These are phyloP conservation scores for Dryobates pubescens DNA, from an alignment of 2,797 vertebrate species.

Conservation along the genomic window DNA sequence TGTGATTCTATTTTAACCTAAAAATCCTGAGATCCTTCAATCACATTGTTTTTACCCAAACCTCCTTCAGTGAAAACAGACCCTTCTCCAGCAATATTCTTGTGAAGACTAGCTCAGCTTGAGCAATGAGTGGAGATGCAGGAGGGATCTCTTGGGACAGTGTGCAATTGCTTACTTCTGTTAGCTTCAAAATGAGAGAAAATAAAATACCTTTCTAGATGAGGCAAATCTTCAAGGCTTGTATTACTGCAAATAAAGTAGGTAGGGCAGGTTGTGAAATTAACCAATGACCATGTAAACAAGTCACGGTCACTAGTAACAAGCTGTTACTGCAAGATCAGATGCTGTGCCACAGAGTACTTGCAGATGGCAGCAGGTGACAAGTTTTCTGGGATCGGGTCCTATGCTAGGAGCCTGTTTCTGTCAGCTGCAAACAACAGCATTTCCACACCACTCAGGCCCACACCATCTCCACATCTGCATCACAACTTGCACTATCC, in stretches of 20 bases:
- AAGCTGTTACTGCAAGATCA: neutral
- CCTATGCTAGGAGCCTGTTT: neutral
- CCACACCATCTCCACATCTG: neutral
- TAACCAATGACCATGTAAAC: neutral
- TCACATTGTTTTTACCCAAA: neutral
- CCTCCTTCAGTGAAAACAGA: neutral
- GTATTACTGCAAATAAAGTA: neutral
- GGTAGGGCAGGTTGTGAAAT: neutral
- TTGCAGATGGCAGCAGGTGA: constrained; percentile 46
- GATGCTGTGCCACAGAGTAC: neutral
- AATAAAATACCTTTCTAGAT: neutral
- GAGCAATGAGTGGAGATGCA: neutral
- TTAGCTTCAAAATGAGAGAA: neutral
- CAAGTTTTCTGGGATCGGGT: neutral
- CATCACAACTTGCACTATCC: neutral
- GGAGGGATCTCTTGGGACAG: neutral
- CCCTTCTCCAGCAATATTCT: neutral
- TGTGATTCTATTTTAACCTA: too few relatives aligned
- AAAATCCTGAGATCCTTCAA: neutral
- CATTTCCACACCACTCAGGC: neutral
- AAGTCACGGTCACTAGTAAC: neutral
- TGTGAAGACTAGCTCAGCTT: neutral
- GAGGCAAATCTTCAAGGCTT: neutral
- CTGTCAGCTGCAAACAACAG: neutral
- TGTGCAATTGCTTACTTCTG: neutral